Conservation (phyloP, 2,113 vertebrate species). For the Myotis brandtii region DNA sequence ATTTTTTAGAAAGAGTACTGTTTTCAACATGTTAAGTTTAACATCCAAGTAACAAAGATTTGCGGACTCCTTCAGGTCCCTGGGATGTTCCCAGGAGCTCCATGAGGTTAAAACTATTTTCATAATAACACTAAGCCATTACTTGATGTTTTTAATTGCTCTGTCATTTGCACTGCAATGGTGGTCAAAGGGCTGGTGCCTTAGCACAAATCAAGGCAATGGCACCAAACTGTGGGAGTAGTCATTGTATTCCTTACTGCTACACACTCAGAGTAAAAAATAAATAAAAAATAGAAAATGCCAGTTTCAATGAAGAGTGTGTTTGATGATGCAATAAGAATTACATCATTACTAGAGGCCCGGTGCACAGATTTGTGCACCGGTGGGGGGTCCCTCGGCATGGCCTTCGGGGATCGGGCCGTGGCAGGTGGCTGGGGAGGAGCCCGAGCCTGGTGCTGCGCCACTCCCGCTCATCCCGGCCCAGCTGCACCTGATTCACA, state of each 20-base stretch:
- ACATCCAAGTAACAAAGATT: neutral
- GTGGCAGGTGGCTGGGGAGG: too few relatives aligned
- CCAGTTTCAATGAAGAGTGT: conserved; percentile 9
- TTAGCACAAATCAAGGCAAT: neutral
- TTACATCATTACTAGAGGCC: neutral
- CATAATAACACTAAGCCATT: neutral
- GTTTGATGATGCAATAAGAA: conserved; percentile 25
- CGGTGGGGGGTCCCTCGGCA: too few relatives aligned
- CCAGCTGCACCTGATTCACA: neutral
- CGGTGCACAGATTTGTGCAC: too few relatives aligned
- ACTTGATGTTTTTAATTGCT: neutral
- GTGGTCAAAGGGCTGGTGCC: neutral
- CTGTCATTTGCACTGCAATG: neutral
- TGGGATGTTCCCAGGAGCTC: neutral
- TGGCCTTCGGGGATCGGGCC: too few relatives aligned
- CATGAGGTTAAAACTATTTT: neutral
- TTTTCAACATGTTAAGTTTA: neutral
- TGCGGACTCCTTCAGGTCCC: neutral
- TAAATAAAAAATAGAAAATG: neutral
- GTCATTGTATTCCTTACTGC: neutral
- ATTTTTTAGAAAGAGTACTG: neutral
- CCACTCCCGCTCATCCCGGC: too few relatives aligned
- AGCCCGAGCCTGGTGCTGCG: too few relatives aligned
- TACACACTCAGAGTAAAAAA: neutral
- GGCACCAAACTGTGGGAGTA: neutral